A percentile compares a stretch with the other conserved stretches of the same genome.
Conservation (phyloP, 2,113 vertebrate species). For the Phylloscopus trochiloides region DNA sequence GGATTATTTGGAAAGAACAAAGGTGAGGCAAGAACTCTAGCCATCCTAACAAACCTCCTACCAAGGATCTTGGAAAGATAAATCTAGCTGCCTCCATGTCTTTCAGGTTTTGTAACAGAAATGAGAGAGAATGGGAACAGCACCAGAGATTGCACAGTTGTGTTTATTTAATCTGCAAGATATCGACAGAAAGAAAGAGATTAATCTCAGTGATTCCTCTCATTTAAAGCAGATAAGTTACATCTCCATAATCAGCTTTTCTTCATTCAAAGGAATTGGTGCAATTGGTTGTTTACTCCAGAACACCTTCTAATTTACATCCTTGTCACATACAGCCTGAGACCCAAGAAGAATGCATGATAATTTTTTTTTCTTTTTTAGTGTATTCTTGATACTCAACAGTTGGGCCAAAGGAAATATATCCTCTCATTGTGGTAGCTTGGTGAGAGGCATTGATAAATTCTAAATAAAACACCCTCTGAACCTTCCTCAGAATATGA, state of each 20-base stretch:
- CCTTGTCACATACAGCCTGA: neutral
- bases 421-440: neutral
- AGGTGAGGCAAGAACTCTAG: neutral
- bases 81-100: neutral
- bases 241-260: neutral
- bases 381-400: neutral
- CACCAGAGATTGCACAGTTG: neutral
- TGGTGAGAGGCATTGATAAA: neutral
- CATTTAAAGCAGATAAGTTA: neutral
- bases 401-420: neutral
- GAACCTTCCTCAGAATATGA: neutral
- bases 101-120: neutral
- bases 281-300: neutral
- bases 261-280: neutral
- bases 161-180: neutral
- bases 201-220: neutral
- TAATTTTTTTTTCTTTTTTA: neutral
- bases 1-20: neutral
- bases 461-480: neutral
- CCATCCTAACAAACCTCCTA: neutral
- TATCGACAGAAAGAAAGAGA: neutral
- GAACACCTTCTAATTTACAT: neutral
- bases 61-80: neutral
- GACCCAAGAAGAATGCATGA: neutral
- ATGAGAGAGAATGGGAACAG: neutral